Conservation (phyloP, 2,888 invertebrate species). For the Erebia ligea region DNA sequence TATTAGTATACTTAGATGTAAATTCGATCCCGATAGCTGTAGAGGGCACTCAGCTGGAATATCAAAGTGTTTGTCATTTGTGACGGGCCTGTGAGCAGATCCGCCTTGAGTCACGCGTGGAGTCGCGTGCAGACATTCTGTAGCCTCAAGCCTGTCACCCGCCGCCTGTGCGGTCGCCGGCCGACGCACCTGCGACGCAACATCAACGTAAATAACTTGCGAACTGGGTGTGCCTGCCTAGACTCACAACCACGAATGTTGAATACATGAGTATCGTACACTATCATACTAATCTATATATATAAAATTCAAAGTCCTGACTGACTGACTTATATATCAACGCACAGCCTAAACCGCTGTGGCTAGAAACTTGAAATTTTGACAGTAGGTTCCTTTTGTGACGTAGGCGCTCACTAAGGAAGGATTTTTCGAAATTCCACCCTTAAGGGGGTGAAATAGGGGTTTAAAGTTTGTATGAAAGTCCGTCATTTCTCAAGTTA, state of each 20-base stretch:
- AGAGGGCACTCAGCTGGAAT: constrained; percentile 2
- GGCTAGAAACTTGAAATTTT: too few species aligned
- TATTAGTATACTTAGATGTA: too few species aligned
- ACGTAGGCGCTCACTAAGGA: too few species aligned
- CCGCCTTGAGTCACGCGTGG: constrained; percentile 32
- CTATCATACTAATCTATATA: too few species aligned
- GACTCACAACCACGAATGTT: background rate
- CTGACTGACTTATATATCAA: too few species aligned
- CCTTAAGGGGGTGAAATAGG: too few species aligned
- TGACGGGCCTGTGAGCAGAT: constrained; percentile 3
- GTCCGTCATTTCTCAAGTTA: too few species aligned
- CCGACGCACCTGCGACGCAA: constrained; percentile 1
- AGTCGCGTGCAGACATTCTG: constrained; percentile 20
- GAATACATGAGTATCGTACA: background rate
- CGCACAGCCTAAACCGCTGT: too few species aligned
- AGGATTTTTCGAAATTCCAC: too few species aligned
- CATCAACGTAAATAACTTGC: background rate
- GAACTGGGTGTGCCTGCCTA: background rate
- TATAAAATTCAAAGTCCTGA: too few species aligned
- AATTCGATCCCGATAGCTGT: constrained; percentile 8
- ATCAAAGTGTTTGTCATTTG: constrained; percentile 9
- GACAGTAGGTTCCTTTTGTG: too few species aligned
- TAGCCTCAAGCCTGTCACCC: constrained; percentile 7
- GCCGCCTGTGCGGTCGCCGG: constrained; percentile 15
- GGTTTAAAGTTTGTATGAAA: too few species aligned